Conservation (phyloP, 2,113 vertebrate species). For the Dunckerocampus dactyliophorus region DNA sequence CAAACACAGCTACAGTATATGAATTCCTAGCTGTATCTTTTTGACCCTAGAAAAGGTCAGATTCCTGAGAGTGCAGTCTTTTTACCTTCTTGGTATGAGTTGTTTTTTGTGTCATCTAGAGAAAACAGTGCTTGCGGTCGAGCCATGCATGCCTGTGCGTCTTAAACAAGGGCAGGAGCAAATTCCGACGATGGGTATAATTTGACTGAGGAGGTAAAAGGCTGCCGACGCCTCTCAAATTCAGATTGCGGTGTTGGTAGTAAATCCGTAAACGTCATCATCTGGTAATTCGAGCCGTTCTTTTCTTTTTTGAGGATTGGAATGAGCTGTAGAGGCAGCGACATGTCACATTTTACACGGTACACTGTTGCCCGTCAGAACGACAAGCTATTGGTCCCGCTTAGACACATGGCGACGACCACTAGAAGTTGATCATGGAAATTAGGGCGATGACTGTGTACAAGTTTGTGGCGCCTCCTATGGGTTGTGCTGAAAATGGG, state of each 20-base stretch:
- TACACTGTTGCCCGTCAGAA: conserved; percentile 15
- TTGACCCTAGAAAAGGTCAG: too few species aligned
- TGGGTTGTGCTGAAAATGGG: too few species aligned
- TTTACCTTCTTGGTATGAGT: too few species aligned
- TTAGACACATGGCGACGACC: conserved; percentile 3
- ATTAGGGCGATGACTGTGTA: background rate
- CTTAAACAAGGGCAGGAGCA: background rate
- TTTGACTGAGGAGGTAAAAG: conserved; percentile 16
- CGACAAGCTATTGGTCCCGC: conserved; percentile 12
- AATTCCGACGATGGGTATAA: conserved; percentile 16
- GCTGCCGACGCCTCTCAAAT: conserved; percentile 4
- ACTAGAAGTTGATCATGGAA: conserved; percentile 13
- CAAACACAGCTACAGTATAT: too few species aligned
- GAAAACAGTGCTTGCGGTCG: too few species aligned
- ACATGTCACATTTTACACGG: conserved; percentile 13
- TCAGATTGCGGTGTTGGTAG: background rate
- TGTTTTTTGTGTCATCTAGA: background rate
- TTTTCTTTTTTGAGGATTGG: conserved; percentile 5
- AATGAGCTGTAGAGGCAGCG: conserved; percentile 17
- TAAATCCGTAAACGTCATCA: conserved; percentile 11
- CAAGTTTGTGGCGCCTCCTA: too few species aligned
- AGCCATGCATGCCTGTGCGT: background rate
- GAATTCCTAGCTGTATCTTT: too few species aligned
- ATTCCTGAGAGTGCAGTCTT: too few species aligned
- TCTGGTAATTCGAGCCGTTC: conserved; percentile 18